Conservation (phyloP, 2,888 invertebrate species). For the Volucella bombylans region DNA sequence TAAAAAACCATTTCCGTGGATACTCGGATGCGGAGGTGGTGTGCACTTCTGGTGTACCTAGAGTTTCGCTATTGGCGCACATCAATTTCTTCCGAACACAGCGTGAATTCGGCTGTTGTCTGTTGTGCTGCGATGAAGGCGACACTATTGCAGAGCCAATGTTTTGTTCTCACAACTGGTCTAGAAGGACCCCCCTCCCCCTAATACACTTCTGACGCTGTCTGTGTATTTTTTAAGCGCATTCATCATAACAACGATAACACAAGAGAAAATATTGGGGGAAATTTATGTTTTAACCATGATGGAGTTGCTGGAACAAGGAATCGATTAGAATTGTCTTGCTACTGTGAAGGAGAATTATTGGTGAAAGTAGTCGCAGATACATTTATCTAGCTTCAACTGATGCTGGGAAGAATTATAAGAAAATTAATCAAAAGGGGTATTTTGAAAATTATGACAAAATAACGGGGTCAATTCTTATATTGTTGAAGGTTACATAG, state of each 20-base stretch:
- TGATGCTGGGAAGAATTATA: no score
- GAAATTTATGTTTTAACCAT: slow-evolving; percentile 35
- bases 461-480: no score
- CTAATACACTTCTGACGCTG: background rate
- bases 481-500: no score
- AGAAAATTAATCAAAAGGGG: no score
- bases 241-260: slow-evolving; percentile 59
- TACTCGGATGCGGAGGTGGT: slow-evolving; percentile 6
- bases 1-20: slow-evolving; percentile 55
- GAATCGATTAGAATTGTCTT: no score
- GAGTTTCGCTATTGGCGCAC: slow-evolving; percentile 18
- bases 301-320: slow-evolving; percentile 6
- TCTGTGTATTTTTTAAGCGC: slow-evolving; percentile 38
- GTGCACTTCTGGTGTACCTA: slow-evolving; percentile 27
- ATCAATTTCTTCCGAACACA: slow-evolving; percentile 56
- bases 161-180: background rate
- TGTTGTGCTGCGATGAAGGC: no score
- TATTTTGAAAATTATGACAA: no score
- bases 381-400: no score
- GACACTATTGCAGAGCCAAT: background rate
- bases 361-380: no score
- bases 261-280: slow-evolving; percentile 28
- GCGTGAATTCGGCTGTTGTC: slow-evolving; percentile 49
- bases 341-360: no score
- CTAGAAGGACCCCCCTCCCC: background rate